A percentile compares a stretch with the other conserved stretches of the same genome.
Evolutionary conservation across 2,888 invertebrate species (phyloP).

Genomic region (Drosophila flavopinicola): DNA sequence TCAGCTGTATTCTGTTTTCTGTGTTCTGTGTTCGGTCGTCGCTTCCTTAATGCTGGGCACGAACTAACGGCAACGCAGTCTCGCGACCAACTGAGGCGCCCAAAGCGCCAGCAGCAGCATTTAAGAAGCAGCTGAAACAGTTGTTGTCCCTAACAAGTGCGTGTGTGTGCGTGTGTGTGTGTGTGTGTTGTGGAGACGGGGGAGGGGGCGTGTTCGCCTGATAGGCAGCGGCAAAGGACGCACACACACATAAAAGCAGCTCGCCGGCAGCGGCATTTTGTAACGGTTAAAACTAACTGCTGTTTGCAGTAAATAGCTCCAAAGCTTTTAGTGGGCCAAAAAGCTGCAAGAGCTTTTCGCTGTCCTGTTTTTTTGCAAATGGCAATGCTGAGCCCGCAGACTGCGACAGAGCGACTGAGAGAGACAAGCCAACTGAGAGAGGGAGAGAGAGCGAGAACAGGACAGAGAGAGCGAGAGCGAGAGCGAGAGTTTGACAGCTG

Average conservation of each 20-base stretch:
- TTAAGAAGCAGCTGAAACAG: constrained; percentile 64
- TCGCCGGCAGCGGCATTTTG: constrained; percentile 31
- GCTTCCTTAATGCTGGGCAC: constrained; percentile 42
- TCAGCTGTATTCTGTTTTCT: no score
- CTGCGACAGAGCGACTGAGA: not conserved
- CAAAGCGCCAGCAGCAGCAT: constrained; percentile 56
- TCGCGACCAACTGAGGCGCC: constrained; percentile 74
- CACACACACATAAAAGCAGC: constrained; percentile 1
- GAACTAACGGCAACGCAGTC: constrained; percentile 70
- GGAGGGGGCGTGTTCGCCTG: constrained; percentile 6
- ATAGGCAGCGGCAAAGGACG: constrained; percentile 15
- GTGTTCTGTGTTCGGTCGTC: constrained; percentile 7
- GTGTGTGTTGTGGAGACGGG: not conserved
- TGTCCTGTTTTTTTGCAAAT: constrained; percentile 8
- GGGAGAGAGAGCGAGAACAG: not conserved
- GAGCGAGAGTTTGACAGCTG: constrained; percentile 25
- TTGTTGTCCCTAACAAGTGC: constrained; percentile 27
- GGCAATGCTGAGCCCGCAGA: constrained; percentile 33
- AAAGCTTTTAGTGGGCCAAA: constrained; percentile 19
- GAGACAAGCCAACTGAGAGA: not conserved
- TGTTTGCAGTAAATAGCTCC: constrained; percentile 12
- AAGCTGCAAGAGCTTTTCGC: constrained; percentile 22
- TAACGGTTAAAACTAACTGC: constrained; percentile 34
- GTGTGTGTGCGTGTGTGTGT: not conserved
- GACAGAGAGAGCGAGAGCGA: not conserved